Evolutionary conservation across 1,140 invertebrate genomes (phyloP).

Genomic region (Drosophila kurseongensis): DNA sequence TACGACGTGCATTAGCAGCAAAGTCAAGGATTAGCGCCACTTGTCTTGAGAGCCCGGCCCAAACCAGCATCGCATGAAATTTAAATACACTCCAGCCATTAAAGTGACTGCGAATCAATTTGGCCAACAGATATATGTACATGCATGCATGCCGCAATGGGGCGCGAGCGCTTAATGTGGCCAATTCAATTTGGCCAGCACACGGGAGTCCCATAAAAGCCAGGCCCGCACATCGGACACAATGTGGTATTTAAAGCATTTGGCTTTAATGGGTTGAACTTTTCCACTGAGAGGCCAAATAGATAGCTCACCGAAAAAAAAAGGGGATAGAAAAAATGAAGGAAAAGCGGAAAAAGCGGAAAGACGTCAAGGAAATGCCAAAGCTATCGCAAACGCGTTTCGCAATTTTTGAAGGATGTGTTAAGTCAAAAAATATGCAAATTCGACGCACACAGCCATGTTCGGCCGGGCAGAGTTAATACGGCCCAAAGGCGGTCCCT

Average conservation of each 20-base stretch:
- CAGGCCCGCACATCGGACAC: constrained; percentile 22
- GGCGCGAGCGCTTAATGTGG: constrained; percentile 43
- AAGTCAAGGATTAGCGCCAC: constrained; percentile 83
- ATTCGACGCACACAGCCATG: constrained; percentile 49
- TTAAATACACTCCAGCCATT: constrained; percentile 69
- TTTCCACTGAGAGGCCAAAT: constrained; percentile 29
- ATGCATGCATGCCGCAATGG: constrained; percentile 7
- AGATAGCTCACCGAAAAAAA: constrained; percentile 19
- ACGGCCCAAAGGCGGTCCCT: constrained; percentile 47
- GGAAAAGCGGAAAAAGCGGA: constrained; percentile 53
- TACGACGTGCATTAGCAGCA: constrained; percentile 83
- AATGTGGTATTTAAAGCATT: constrained; percentile 40
- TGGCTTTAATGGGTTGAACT: constrained; percentile 48
- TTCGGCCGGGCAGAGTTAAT: constrained; percentile 64
- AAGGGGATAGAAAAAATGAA: constrained; percentile 16
- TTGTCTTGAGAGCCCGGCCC: constrained; percentile 67
- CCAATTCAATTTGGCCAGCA: constrained; percentile 70
- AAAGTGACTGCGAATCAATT: constrained; percentile 73
- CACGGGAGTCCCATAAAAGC: constrained; percentile 52
- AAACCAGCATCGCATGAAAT: constrained; percentile 34
- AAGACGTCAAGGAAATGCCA: constrained; percentile 81
- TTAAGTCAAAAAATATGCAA: constrained; percentile 83
- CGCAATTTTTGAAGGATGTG: constrained; percentile 82
- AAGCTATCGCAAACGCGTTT: constrained; percentile 82
- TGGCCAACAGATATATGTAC: constrained; percentile 26